Evolutionary conservation across 1,140 invertebrate species (phyloP), one percentile per base, ranked within the genome.

Genomic region (Ladona fulva): DNA sequence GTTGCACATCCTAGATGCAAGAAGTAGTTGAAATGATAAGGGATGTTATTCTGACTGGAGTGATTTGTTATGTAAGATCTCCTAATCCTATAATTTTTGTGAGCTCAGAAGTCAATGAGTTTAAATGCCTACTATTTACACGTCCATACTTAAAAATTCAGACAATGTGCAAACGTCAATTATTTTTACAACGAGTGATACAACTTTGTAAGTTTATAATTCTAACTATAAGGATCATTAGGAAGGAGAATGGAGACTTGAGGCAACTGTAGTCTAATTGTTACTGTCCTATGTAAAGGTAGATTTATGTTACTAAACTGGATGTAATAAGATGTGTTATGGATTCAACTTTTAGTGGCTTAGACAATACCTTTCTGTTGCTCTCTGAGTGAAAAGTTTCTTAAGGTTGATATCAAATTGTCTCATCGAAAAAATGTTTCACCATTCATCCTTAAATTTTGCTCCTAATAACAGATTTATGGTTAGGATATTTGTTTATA

Each of bases 151-250:
- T 66, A 66, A 66, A 37, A 19, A 22, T 66, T 66, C 52, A 66
- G 52, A 66, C 52, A 66, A 66, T 66, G 52, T 66, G 52, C 52
- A 66, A 66, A 66, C 14, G 52, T 66, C 52, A 66, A 66, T 66
- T 66, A 66, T 66, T 66, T 66, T 66, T 66, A 66, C 52, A 66
- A 66, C n/a, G 52, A 66, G 52, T 66, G 52, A 66, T 66, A 66
- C 52, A 66, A 66, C 52, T 66, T 66, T 66, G 52, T 66, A 66
- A 66, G 52, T 66, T 66, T 66, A 66, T 66, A 66, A 66, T 66
- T 16, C 52, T 66, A 66, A 66, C 52, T 22, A 19, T 66, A 66
- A 66, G 52, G 52, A 66, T 66, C 52, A 66, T 66, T 66, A 66
- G 52, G 52, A 66, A 66, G n/a, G n/a, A 8, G 14, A 66, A 66